Evolutionary conservation across 1,140 invertebrate species (phyloP), one percentile per base, ranked within the genome.

Genomic region (Pogonomyrmex barbatus): DNA sequence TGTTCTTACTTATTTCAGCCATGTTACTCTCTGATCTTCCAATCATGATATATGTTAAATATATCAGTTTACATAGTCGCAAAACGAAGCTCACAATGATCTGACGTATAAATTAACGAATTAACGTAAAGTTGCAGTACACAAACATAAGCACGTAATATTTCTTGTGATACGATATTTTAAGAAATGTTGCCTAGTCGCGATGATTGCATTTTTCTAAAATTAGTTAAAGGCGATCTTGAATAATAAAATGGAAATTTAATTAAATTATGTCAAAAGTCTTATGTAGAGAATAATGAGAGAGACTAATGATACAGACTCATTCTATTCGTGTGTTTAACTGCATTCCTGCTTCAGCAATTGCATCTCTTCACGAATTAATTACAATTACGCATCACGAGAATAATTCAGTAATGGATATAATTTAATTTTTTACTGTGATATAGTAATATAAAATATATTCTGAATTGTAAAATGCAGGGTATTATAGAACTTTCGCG

Each of bases 21-120:
- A 2, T 6, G 4, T 36, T 17, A 36, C 50, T 73, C 4, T 73
- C 4, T 12, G 4, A 4, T 12, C 17, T 56, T 9, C 10, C 2
- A n/a, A 2, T 36, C 33, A 17, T 9, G 17, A 71, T 50, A 12
- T 73, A 14, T 17, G 30, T 73, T 9, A 50, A 73, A 14, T 54
- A 54, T 70, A 45, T 24, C 17, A 3, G 9, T 9, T 17, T 54
- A 36, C 17, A 56, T 4, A 36, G 36, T 58, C 14, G 52, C 14
- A 4, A 30, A 42, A 58, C 36, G 42, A 56, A 58, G n/a, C 36
- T 58, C n/a, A 4, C 12, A 12, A 42, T 54, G 39, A 30, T 58
- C 12, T 12, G 12, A 33, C 60, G 36, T 62, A 62, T 12, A 62
- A 62, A 62, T 76, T 9, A n/a, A 17, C 52, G 58, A 76, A 76